Evolutionary conservation across 1,140 invertebrate species (phyloP).

Genomic region (Maniola jurtina): DNA sequence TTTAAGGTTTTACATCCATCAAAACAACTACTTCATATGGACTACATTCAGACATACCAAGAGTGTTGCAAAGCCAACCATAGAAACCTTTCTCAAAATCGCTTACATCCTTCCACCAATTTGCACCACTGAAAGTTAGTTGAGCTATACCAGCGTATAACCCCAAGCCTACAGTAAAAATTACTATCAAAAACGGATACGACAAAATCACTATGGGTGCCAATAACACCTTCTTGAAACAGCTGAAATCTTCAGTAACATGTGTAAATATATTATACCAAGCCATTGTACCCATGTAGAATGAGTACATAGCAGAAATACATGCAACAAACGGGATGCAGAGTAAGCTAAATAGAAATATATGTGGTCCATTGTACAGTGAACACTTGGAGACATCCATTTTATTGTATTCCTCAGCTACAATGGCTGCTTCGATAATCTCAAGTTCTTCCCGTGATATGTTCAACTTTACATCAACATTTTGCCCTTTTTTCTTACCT

Average conservation of each 20-base stretch:
- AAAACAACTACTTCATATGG: constrained; percentile 82
- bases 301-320: constrained; percentile 83
- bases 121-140: constrained; percentile 83
- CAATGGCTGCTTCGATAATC: constrained; percentile 82
- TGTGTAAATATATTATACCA: constrained; percentile 89
- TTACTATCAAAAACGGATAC: constrained; percentile 85
- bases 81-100: constrained; percentile 90
- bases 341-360: constrained; percentile 82
- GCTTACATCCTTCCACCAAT: constrained; percentile 85
- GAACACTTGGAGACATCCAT: constrained; percentile 80
- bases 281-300: constrained; percentile 87
- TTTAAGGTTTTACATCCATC: constrained; percentile 69
- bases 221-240: constrained; percentile 80
- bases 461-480: constrained; percentile 85
- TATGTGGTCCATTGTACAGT: constrained; percentile 82
- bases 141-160: constrained; percentile 85
- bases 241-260: constrained; percentile 84
- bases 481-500: constrained; percentile 86
- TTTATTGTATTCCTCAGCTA: constrained; percentile 80
- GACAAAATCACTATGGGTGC: constrained; percentile 85
- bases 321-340: constrained; percentile 83
- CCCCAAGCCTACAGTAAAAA: constrained; percentile 83
- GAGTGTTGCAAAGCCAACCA: constrained; percentile 85
- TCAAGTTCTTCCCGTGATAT: constrained; percentile 85
- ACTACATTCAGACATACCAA: constrained; percentile 85